Conservation (phyloP, 2,888 invertebrate species). For the Netelia inedita region DNA sequence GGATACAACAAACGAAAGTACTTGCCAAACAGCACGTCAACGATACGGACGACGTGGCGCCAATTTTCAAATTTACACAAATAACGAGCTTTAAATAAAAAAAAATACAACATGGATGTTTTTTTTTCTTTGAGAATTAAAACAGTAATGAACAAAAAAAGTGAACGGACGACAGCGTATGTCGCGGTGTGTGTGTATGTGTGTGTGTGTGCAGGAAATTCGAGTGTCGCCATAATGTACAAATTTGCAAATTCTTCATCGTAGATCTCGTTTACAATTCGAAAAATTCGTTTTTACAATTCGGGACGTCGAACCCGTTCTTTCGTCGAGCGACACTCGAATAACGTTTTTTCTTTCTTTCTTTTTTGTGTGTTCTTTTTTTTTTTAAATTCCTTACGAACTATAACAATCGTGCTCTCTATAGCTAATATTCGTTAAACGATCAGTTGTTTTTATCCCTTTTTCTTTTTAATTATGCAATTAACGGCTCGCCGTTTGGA, state of each 20-base stretch:
- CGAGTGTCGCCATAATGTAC: slow-evolving; percentile 13
- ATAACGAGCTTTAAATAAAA: slow-evolving; percentile 51
- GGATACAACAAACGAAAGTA: slow-evolving; percentile 50
- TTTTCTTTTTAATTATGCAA: slow-evolving; percentile 4
- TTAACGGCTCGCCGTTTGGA: slow-evolving; percentile 35
- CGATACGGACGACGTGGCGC: not conserved
- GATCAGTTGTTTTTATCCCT: slow-evolving; percentile 32
- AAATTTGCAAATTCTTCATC: not conserved
- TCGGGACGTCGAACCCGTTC: not conserved
- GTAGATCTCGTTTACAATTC: slow-evolving; percentile 8
- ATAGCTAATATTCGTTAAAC: slow-evolving; percentile 49
- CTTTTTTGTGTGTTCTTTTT: too few relatives aligned
- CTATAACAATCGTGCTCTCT: slow-evolving; percentile 63
- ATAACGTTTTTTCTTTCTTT: slow-evolving; percentile 10
- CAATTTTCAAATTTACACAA: slow-evolving; percentile 50
- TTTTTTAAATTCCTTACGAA: slow-evolving; percentile 28
- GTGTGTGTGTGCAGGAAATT: slow-evolving; percentile 3
- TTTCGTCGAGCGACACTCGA: slow-evolving; percentile 36
- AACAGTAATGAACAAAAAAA: slow-evolving; percentile 14
- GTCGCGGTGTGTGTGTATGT: not conserved
- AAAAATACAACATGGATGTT: slow-evolving; percentile 60
- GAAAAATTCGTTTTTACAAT: slow-evolving; percentile 1
- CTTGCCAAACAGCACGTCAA: not conserved
- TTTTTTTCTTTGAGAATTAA: slow-evolving; percentile 48
- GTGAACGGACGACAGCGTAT: slow-evolving; percentile 29